phyloP scores from a whole-genome alignment of 1,140 invertebrate species.

The Drosophila dunni region DNA sequence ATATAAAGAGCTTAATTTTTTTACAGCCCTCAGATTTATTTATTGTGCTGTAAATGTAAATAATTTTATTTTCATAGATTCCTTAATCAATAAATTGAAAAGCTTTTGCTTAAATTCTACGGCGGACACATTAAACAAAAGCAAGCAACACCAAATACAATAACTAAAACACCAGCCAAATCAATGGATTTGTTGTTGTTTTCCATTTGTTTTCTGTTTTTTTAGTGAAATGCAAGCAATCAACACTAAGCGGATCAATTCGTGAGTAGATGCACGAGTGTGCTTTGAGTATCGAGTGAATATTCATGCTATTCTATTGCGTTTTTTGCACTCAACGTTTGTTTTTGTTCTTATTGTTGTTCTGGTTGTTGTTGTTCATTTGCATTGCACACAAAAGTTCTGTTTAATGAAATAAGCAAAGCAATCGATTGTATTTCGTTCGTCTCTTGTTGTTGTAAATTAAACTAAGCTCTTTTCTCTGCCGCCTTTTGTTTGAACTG shows the following conservation, averaged over 20 bases:
- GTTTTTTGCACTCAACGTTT: conserved; percentile 54
- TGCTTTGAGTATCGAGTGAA: conserved; percentile 47
- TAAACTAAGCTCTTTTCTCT: conserved; percentile 56
- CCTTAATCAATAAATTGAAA: conserved; percentile 5
- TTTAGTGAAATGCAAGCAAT: conserved; percentile 77
- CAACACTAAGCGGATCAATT: conserved; percentile 79
- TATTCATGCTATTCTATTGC: conserved; percentile 44
- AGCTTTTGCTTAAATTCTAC: conserved; percentile 26
- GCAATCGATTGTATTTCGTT: conserved; percentile 68
- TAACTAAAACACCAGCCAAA: conserved; percentile 19
- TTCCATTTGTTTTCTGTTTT: conserved; percentile 22
- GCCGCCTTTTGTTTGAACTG: conserved; percentile 21
- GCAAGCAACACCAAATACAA: not conserved
- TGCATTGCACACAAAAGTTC: conserved; percentile 67
- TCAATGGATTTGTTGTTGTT: conserved; percentile 6
- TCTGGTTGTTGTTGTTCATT: conserved; percentile 58
- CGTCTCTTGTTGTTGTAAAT: conserved; percentile 51
- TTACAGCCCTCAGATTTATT: too few species aligned
- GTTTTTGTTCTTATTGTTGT: conserved; percentile 25
- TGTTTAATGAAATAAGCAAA: conserved; percentile 75
- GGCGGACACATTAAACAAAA: conserved; percentile 59
- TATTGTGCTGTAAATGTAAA: too few species aligned
- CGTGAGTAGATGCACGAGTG: conserved; percentile 58
- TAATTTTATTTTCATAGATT: not conserved
- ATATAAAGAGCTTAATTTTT: too few species aligned